Evolutionary conservation across 2,113 vertebrate genomes (phyloP).

Genomic region (Xiphorhynchus elegans): DNA sequence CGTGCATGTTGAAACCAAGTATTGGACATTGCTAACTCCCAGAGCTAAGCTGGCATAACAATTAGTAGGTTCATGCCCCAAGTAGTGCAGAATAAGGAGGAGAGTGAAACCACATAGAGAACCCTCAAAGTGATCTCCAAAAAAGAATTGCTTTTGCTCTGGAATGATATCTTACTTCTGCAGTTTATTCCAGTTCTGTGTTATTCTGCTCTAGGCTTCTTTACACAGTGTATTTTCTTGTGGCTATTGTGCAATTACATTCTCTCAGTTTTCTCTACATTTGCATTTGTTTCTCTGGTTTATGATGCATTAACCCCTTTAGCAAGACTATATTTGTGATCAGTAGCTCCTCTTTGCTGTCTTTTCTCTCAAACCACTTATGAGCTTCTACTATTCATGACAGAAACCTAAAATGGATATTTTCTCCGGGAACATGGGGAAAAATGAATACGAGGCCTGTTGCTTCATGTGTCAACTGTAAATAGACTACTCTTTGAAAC

Average conservation of each 20-base stretch:
- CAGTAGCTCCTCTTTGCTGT: neutral
- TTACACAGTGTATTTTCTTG: constrained; percentile 16
- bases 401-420: neutral
- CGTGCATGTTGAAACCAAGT: neutral
- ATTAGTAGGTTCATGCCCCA: neutral
- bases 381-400: neutral
- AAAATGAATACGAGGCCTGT: neutral
- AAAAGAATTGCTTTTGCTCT: neutral
- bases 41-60: neutral
- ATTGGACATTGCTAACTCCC: neutral
- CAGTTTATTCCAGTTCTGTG: neutral
- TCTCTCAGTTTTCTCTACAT: neutral
- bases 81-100: neutral
- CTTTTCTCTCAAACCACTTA: neutral
- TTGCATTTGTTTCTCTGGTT: constrained; percentile 6
- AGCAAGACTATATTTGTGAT: neutral
- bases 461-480: neutral
- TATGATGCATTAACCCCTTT: neutral
- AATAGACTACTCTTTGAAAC: neutral
- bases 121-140: constrained; percentile 22
- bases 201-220: constrained; percentile 1
- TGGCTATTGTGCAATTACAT: neutral
- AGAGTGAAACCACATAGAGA: neutral
- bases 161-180: neutral
- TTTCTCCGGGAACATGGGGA: neutral